Conservation (phyloP, 1,140 invertebrate genomes). For the Hylyphantes graminicola region DNA sequence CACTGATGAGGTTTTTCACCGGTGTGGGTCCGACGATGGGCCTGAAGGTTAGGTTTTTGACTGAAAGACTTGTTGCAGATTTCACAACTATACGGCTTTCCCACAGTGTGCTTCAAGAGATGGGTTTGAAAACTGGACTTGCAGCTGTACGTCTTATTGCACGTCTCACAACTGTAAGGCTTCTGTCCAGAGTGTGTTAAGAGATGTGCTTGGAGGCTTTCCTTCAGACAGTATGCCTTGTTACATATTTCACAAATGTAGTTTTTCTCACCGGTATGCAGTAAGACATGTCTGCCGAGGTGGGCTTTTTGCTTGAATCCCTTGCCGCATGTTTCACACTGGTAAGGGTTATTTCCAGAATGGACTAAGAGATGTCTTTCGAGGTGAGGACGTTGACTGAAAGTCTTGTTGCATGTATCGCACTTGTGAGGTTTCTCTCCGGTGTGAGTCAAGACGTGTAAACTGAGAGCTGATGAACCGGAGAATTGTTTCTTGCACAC, state of each 20-base stretch:
- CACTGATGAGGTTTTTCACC: no score
- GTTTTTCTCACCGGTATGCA: background rate
- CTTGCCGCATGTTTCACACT: background rate
- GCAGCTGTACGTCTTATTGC: background rate
- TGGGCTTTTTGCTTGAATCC: background rate
- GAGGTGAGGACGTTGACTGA: background rate
- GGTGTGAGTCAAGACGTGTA: background rate
- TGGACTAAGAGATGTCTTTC: constrained; percentile 5
- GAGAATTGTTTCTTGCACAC: no score
- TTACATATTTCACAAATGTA: background rate
- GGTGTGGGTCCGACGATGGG: no score
- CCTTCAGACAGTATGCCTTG: background rate
- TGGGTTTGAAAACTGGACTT: background rate
- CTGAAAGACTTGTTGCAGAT: background rate
- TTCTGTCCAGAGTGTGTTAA: background rate
- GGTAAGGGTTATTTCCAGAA: background rate
- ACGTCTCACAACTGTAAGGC: background rate
- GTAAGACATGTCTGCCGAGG: background rate
- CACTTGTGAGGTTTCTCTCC: constrained; percentile 22
- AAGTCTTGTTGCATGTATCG: constrained; percentile 16
- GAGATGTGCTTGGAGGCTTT: background rate
- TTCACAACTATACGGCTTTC: no score
- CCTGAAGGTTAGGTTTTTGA: background rate
- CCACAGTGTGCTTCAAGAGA: background rate
- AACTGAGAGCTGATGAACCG: no score